phyloP scores from a whole-genome alignment of 2,113 vertebrate species.

The Psilopsiagon aurifrons region DNA sequence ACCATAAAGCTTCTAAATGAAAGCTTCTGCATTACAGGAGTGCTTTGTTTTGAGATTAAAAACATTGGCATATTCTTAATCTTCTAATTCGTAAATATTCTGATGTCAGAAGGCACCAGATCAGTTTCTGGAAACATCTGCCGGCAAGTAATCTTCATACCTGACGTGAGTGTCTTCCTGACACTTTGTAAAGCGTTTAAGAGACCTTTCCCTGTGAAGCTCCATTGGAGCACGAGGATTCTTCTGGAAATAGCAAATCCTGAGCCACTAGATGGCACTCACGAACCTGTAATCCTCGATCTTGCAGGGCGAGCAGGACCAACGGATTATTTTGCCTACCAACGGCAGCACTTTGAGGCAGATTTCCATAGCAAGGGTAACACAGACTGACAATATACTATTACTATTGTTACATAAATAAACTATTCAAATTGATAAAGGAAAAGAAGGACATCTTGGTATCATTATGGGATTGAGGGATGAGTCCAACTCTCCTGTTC shows the following conservation, averaged over 20 bases:
- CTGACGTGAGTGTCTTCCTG: neutral
- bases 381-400: neutral
- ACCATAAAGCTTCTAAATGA: neutral
- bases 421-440: neutral
- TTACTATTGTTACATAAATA: neutral
- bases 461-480: neutral
- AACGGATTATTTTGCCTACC: neutral
- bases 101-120: neutral
- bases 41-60: neutral
- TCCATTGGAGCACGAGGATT: neutral
- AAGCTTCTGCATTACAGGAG: neutral
- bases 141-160: neutral
- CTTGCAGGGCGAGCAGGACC: neutral
- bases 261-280: slow-evolving; percentile 52
- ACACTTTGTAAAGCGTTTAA: neutral
- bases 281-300: neutral
- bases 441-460: neutral
- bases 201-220: neutral
- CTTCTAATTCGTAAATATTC: neutral
- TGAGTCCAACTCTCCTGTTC: neutral
- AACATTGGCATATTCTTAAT: neutral
- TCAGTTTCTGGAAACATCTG: neutral
- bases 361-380: neutral
- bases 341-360: neutral
- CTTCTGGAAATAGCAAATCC: neutral